These are phyloP conservation scores for Ectobius pallidus DNA, from an alignment of 2,888 invertebrate species.

Conservation along the genomic window DNA sequence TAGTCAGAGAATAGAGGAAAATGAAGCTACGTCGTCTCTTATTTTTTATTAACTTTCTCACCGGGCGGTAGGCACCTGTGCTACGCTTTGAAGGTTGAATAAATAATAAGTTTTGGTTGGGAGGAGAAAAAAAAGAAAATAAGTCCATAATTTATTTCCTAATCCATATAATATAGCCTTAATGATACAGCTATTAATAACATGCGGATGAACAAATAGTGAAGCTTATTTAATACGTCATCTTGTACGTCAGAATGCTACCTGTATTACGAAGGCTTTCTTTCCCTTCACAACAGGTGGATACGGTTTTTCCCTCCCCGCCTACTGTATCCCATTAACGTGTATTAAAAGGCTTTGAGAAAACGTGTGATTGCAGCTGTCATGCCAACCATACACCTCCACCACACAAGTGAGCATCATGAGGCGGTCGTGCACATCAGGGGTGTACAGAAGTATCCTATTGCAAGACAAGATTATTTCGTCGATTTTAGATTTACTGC, in stretches of 20 bases:
- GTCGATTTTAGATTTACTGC: no score
- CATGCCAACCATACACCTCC: background rate
- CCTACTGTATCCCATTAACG: background rate
- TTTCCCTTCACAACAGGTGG: slow-evolving; percentile 21
- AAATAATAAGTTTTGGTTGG: slow-evolving; percentile 21
- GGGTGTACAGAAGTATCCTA: no score
- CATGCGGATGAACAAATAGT: slow-evolving; percentile 33
- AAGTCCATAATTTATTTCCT: slow-evolving; percentile 39
- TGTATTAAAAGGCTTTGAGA: slow-evolving; percentile 15
- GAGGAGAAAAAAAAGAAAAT: background rate
- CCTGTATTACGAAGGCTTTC: slow-evolving; percentile 13
- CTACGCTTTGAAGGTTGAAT: slow-evolving; percentile 31
- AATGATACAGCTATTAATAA: slow-evolving; percentile 43
- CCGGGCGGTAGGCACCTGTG: slow-evolving; percentile 36
- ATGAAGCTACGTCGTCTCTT: slow-evolving; percentile 12
- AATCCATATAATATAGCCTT: slow-evolving; percentile 42
- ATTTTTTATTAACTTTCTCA: slow-evolving; percentile 29
- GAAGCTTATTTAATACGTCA: slow-evolving; percentile 25
- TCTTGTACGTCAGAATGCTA: slow-evolving; percentile 21
- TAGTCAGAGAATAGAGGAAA: slow-evolving; percentile 28
- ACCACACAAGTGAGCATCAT: background rate
- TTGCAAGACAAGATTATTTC: no score
- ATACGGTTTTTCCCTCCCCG: no score
- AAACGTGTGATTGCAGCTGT: slow-evolving; percentile 28
- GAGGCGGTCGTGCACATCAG: no score